phyloP scores from a whole-genome alignment of 2,888 invertebrate species.

The Cephus nigrinus region DNA sequence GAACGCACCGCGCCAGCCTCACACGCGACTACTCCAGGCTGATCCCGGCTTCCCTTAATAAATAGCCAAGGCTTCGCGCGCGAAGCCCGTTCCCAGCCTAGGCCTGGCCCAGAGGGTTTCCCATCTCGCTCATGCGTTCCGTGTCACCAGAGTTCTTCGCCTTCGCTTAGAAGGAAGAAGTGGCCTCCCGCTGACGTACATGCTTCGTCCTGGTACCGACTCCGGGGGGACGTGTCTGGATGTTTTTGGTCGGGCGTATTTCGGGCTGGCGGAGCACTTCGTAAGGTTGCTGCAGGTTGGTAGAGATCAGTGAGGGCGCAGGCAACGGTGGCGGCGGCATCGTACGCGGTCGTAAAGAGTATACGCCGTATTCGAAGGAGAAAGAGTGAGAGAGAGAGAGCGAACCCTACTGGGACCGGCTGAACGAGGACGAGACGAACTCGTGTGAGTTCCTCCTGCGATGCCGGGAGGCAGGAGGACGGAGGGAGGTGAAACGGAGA shows the following conservation, averaged over 20 bases:
- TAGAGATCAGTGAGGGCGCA: constrained; percentile 6
- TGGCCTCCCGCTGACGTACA: neutral
- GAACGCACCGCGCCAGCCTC: constrained; percentile 10
- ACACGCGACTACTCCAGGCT: constrained; percentile 7
- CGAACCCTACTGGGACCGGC: neutral
- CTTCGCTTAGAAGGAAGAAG: neutral
- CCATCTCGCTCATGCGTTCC: neutral
- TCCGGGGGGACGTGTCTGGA: neutral
- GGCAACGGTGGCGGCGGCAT: constrained; percentile 12
- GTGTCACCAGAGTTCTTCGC: neutral
- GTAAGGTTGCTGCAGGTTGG: neutral
- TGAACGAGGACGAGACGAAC: neutral
- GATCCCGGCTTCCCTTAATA: neutral
- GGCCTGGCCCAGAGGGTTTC: neutral
- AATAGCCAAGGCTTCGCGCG: neutral
- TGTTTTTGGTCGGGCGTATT: neutral
- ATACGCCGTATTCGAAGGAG: constrained; percentile 8
- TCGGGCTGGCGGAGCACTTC: neutral
- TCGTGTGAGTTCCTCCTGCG: constrained; percentile 15
- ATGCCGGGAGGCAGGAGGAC: neutral
- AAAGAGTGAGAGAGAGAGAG: neutral
- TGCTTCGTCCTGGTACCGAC: neutral
- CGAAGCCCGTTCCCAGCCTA: neutral
- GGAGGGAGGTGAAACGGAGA: constrained; percentile 33
- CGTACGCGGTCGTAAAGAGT: constrained; percentile 18